These are phyloP conservation scores for Heteractis magnifica DNA, from an alignment of 92 coral and sea anemone genomes.

Conservation along the genomic window DNA sequence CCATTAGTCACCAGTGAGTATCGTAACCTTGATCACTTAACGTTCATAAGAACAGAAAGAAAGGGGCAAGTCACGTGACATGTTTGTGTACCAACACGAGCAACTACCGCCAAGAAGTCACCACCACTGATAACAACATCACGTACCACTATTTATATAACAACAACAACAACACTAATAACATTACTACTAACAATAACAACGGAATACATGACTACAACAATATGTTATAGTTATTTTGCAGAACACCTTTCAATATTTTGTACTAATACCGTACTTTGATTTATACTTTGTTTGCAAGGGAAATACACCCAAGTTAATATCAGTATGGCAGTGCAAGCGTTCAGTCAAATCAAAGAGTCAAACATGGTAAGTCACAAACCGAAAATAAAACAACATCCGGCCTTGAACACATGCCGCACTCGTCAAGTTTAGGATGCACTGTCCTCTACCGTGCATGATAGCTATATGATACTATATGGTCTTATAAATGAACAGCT, in stretches of 20 bases:
- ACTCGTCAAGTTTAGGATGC: too few relatives aligned
- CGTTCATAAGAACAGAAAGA: background rate
- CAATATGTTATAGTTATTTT: too few relatives aligned
- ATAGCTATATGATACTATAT: too few relatives aligned
- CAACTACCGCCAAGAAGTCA: background rate
- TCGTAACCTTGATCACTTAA: background rate
- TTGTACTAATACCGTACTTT: too few relatives aligned
- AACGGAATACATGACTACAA: background rate
- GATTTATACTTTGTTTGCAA: too few relatives aligned
- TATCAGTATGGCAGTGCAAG: constrained; percentile 60
- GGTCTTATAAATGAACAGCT: too few relatives aligned
- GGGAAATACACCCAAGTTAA: constrained; percentile 56
- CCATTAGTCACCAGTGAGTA: constrained; percentile 62
- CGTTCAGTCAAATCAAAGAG: constrained; percentile 74
- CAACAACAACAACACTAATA: background rate
- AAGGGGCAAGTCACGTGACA: background rate
- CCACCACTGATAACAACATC: too few relatives aligned
- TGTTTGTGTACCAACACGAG: background rate
- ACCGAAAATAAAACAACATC: too few relatives aligned
- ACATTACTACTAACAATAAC: background rate
- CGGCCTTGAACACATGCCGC: too few relatives aligned
- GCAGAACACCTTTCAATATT: too few relatives aligned
- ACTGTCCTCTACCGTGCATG: too few relatives aligned
- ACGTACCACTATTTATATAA: too few relatives aligned
- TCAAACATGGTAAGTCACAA: constrained; percentile 66